Base-by-base conservation (phyloP, 2,888 invertebrate species). In the Netelia virgata region DNA sequence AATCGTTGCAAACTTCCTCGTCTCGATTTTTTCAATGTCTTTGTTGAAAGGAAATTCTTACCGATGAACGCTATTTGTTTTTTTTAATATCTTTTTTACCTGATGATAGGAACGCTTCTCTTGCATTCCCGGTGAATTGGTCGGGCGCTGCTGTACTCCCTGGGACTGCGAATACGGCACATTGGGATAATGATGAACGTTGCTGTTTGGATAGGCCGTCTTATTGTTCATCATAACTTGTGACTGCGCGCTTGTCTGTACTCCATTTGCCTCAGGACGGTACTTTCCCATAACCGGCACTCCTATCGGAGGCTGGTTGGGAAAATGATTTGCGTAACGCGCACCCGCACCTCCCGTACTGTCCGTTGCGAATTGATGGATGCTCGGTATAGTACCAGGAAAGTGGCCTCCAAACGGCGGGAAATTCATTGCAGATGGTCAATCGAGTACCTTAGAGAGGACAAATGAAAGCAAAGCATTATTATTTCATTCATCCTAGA, bases 331-430 rank as follows among this genome's bases (percentile, higher is more conserved):
- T 70, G 92, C 92, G 89, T 93, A 93, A 55, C 93, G 92, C 72
- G 93, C 91, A 79, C 92, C 91, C 66, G 93, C 92, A 57, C 86
- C 85, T 70, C 93, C 92, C 83, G 93, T 91, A 86, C 93, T 91
- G 89, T 97, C 96, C 86, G 97, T 96, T 50, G 97, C 96, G 93
- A 97, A 97, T 94, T 97, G 97, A 93, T 97, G 97, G 92, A 97
- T 97, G 82, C 96, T 96, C 87, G 97, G 97, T 89, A 97, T 96
- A 89, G 96, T 95, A 88, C 96, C 95, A 89, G 97, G 96, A 93
- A 96, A 97, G 94, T 96, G 97, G 90, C 96, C 96, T 90, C 97
- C 97, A 93, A 97, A 97, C 88, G 97, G 97, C 91, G 97, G 96
- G 94, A 97, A 97, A 95, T 97, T 97, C 97, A 97, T 97, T 91